Evolutionary conservation across 2,888 invertebrate species (phyloP).

Genomic region (Blastobasis lacticolella): DNA sequence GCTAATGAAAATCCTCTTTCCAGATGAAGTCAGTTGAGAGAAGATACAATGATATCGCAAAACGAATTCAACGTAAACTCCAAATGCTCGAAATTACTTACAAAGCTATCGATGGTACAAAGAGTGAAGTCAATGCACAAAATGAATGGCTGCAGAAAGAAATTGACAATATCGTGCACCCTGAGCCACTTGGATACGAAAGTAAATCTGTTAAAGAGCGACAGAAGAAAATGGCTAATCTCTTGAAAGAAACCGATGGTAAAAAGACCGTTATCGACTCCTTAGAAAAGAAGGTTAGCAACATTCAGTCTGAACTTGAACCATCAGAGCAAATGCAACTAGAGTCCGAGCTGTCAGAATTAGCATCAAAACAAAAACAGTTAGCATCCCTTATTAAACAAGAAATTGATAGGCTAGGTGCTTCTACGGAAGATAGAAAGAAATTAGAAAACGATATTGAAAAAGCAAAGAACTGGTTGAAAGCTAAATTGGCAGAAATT

Average conservation of each 20-base stretch:
- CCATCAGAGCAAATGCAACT: constrained; percentile 87
- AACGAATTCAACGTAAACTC: constrained; percentile 87
- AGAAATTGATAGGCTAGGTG: constrained; percentile 81
- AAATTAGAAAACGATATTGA: constrained; percentile 86
- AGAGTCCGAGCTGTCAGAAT: constrained; percentile 80
- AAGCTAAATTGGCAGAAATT: constrained; percentile 82
- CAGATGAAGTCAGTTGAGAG: constrained; percentile 88
- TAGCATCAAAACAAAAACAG: constrained; percentile 84
- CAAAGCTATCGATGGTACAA: constrained; percentile 87
- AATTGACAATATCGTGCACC: constrained; percentile 77
- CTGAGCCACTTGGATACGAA: constrained; percentile 83
- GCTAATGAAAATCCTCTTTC: constrained; percentile 17
- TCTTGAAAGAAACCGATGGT: constrained; percentile 88
- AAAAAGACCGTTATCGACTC: constrained; percentile 88
- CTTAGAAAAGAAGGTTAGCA: constrained; percentile 86
- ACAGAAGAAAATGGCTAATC: constrained; percentile 80
- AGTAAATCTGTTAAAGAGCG: constrained; percentile 84
- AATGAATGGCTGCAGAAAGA: constrained; percentile 87
- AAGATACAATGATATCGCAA: constrained; percentile 87
- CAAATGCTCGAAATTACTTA: constrained; percentile 89
- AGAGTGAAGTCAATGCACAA: constrained; percentile 85
- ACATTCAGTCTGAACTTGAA: constrained; percentile 90
- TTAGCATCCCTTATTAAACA: constrained; percentile 80
- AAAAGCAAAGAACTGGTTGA: constrained; percentile 86
- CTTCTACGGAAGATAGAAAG: constrained; percentile 81